Conservation (phyloP, 1,140 invertebrate species). For the Drosophila orena region DNA sequence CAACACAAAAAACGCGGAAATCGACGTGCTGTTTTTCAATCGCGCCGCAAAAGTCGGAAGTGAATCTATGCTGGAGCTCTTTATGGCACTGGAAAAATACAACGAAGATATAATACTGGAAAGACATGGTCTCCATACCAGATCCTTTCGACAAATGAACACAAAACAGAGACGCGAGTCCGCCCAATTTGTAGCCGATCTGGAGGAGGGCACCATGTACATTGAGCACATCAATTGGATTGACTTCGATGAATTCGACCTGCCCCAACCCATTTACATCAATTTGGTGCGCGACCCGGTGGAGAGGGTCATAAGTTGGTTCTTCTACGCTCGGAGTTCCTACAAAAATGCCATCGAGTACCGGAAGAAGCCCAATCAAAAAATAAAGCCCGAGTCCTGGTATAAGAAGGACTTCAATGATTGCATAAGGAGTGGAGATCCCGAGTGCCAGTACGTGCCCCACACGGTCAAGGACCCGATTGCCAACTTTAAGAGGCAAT, state of each 20-base stretch:
- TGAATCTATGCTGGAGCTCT: conserved; percentile 94
- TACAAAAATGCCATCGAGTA: conserved; percentile 95
- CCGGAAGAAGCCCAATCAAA: conserved; percentile 92
- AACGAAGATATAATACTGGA: conserved; percentile 54
- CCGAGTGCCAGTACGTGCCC: conserved; percentile 93
- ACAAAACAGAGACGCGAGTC: conserved; percentile 20
- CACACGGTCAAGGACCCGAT: conserved; percentile 91
- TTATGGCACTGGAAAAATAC: conserved; percentile 86
- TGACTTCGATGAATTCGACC: conserved; percentile 88
- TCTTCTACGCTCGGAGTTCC: conserved; percentile 92
- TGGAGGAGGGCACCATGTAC: conserved; percentile 65
- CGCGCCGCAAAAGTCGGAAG: conserved; percentile 94
- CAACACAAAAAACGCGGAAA: conserved; percentile 89
- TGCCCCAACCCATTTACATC: conserved; percentile 93
- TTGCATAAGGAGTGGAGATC: conserved; percentile 92
- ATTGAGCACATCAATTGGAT: conserved; percentile 86
- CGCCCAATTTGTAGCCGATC: conserved; percentile 44
- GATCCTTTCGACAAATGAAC: conserved; percentile 22
- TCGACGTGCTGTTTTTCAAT: conserved; percentile 90
- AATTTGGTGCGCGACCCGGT: conserved; percentile 95
- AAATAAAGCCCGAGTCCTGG: conserved; percentile 92
- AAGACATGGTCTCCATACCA: conserved; percentile 63
- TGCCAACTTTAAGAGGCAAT: conserved; percentile 91
- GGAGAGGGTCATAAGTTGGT: conserved; percentile 95
- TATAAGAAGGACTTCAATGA: conserved; percentile 95